Evolutionary conservation across 2,113 vertebrate species (phyloP).

Genomic region (cattle (Bos taurus)): DNA sequence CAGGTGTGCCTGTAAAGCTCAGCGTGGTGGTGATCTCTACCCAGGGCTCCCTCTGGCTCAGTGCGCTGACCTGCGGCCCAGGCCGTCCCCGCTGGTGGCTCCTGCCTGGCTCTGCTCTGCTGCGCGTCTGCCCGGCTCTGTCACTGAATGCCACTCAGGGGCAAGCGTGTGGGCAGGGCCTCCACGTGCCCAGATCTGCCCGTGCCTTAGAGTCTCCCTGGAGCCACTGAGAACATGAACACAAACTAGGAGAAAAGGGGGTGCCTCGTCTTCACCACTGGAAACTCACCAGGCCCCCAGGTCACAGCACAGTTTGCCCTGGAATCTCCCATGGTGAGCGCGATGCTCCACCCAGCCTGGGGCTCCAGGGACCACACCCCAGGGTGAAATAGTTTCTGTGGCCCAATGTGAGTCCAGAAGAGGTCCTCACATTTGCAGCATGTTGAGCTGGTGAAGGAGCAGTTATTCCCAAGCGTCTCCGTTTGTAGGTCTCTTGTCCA

Average conservation of each 20-base stretch:
- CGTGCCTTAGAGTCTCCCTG: not conserved
- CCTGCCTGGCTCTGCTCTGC: not conserved
- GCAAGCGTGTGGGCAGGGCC: not conserved
- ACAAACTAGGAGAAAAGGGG: not conserved
- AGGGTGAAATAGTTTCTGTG: not conserved
- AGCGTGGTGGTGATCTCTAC: accelerated
- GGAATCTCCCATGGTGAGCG: not conserved
- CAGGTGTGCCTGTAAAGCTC: not conserved
- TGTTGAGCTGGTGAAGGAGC: not conserved
- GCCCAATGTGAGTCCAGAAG: not conserved
- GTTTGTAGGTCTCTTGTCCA: accelerated
- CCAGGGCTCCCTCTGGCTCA: not conserved
- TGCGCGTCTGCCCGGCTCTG: not conserved
- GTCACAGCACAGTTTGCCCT: not conserved
- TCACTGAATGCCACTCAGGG: not conserved
- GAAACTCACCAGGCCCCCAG: not conserved
- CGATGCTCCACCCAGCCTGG: not conserved
- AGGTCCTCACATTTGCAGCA: not conserved
- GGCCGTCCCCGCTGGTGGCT: not conserved
- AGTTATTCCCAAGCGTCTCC: not conserved
- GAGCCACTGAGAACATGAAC: not conserved
- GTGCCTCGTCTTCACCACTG: not conserved
- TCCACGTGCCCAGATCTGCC: not conserved
- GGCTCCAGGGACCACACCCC: not conserved
- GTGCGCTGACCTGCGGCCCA: not conserved